These are phyloP conservation scores for Chrysemys picta DNA, from an alignment of 2,113 vertebrate genomes.

Conservation along the genomic window DNA sequence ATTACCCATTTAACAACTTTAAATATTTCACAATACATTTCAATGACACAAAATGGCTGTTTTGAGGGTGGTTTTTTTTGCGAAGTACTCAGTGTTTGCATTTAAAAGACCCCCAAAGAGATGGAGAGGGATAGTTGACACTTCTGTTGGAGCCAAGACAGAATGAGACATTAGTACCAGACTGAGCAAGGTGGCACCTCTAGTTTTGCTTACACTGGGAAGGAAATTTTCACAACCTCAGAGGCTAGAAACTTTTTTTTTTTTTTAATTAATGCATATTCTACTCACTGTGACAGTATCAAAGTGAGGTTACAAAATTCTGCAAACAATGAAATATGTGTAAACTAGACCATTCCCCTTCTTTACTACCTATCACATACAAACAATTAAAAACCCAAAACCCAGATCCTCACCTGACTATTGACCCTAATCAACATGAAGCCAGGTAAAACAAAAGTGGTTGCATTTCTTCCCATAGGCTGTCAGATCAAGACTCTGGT, in stretches of 20 bases:
- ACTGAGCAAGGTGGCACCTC: neutral
- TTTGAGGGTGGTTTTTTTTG: neutral
- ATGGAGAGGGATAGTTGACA: rapidly evolving
- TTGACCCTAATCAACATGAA: neutral
- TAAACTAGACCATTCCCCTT: neutral
- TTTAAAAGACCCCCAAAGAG: neutral
- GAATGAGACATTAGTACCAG: neutral
- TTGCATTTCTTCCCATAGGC: neutral
- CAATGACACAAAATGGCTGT: conserved; percentile 1
- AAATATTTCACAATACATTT: neutral
- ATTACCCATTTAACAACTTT: conserved; percentile 59
- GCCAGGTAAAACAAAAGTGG: neutral
- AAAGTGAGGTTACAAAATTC: neutral
- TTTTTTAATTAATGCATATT: neutral
- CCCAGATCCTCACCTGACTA: neutral
- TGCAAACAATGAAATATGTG: neutral
- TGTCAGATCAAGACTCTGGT: neutral
- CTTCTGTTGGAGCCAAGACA: neutral
- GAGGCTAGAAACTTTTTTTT: neutral
- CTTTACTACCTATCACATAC: rapidly evolving
- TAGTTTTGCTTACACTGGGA: rapidly evolving
- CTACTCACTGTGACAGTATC: neutral
- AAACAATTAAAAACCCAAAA: neutral
- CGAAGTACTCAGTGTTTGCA: neutral
- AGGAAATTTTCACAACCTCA: neutral